Conservation (phyloP, 2,797 vertebrate species). For the Enteromius unitaeniatus region DNA sequence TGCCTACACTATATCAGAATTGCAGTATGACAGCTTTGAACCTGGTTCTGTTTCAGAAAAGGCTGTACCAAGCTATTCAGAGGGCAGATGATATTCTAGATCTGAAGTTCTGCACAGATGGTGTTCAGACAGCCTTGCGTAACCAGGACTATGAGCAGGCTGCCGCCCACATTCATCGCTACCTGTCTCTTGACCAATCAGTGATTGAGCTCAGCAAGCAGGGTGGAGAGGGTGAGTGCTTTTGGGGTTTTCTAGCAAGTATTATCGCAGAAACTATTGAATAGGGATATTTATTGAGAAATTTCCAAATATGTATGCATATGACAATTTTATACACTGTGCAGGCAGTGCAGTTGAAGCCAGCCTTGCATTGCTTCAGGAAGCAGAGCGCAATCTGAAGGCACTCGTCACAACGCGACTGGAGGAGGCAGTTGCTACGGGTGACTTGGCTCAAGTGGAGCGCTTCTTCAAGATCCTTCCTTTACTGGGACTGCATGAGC, state of each 20-base stretch:
- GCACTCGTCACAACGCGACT: conserved; percentile 90
- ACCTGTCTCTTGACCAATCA: conserved; percentile 94
- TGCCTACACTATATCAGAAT: background rate
- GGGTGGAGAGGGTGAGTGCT: conserved; percentile 89
- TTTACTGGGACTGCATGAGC: conserved; percentile 91
- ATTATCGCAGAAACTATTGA: background rate
- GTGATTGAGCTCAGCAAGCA: conserved; percentile 97
- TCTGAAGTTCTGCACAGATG: conserved; percentile 97
- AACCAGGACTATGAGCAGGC: conserved; percentile 97
- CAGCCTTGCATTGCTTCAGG: conserved; percentile 91
- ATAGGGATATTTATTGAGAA: background rate
- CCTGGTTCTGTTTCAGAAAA: conserved; percentile 78
- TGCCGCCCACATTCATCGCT: conserved; percentile 95
- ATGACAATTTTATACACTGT: background rate
- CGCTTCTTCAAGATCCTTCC: conserved; percentile 99
- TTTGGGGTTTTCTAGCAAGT: background rate
- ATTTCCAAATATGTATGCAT: background rate
- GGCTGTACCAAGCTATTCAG: conserved; percentile 98
- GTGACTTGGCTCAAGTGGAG: conserved; percentile 92
- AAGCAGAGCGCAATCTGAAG: conserved; percentile 94
- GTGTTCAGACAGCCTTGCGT: conserved; percentile 91
- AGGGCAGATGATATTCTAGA: conserved; percentile 96
- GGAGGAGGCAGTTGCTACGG: conserved; percentile 86
- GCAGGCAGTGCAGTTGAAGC: conserved; percentile 92
- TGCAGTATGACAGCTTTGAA: background rate